A percentile compares a stretch with the other conserved stretches of the same genome.
Evolutionary conservation across 2,113 vertebrate species (phyloP).

Genomic region (Ranitomeya imitator): DNA sequence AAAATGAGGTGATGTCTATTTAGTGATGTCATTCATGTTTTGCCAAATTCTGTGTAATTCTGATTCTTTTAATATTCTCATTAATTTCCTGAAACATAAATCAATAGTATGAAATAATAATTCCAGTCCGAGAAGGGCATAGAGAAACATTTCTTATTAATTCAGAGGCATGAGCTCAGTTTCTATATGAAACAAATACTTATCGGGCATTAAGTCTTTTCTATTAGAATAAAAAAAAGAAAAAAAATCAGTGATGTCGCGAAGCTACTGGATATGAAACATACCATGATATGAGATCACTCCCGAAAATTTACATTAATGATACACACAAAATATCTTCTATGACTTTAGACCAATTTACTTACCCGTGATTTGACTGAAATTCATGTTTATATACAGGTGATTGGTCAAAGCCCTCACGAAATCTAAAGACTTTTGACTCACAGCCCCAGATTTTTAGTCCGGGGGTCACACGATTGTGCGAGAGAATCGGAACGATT

Average conservation of each 20-base stretch:
- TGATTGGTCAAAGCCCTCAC: too few relatives aligned
- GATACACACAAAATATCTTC: background rate
- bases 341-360: background rate
- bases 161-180: slow-evolving; percentile 31
- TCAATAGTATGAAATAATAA: slow-evolving; percentile 41
- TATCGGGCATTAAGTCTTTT: background rate
- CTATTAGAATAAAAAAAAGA: background rate
- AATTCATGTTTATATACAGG: too few relatives aligned
- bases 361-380: too few relatives aligned
- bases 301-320: too few relatives aligned
- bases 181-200: slow-evolving; percentile 17
- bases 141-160: background rate
- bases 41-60: slow-evolving; percentile 44
- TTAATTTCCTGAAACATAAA: slow-evolving; percentile 47
- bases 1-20: slow-evolving; percentile 43
- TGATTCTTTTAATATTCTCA: slow-evolving; percentile 37
- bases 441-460: too few relatives aligned
- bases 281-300: background rate
- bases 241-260: background rate
- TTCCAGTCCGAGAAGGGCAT: slow-evolving; percentile 18
- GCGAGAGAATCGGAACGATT: too few relatives aligned
- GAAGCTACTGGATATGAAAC: background rate
- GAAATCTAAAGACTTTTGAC: too few relatives aligned
- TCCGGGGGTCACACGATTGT: too few relatives aligned
- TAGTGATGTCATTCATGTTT: slow-evolving; percentile 35